phyloP scores from a whole-genome alignment of 2,113 vertebrate genomes.

The Triplophysa tibetana region DNA sequence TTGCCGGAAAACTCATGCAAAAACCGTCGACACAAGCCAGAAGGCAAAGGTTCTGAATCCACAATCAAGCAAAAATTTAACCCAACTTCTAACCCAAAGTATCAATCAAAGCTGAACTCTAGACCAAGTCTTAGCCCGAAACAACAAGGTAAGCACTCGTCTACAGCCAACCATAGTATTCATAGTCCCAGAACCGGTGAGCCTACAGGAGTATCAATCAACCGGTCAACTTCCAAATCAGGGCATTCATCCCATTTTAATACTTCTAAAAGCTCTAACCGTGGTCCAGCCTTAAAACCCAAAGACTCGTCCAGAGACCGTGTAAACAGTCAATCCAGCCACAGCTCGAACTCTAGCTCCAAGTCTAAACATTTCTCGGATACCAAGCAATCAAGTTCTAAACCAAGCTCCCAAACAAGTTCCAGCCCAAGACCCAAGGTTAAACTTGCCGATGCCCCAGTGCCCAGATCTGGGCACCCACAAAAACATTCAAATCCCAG shows the following conservation, averaged over 20 bases:
- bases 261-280: conserved; percentile 35
- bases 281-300: conserved; percentile 49
- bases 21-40: conserved; percentile 31
- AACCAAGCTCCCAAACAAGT: conserved; percentile 45
- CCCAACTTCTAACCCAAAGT: conserved; percentile 28
- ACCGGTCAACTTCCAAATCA: conserved; percentile 55
- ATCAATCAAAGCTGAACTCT: conserved; percentile 45
- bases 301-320: conserved; percentile 53
- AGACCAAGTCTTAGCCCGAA: conserved; percentile 48
- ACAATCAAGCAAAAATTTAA: conserved; percentile 58
- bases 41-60: conserved; percentile 50
- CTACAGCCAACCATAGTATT: conserved; percentile 53
- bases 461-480: conserved; percentile 42
- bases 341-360: conserved; percentile 39
- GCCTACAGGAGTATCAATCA: conserved; percentile 26
- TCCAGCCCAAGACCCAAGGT: conserved; percentile 51
- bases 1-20: conserved; percentile 22
- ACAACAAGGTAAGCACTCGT: conserved; percentile 56
- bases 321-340: conserved; percentile 43
- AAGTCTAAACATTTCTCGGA: conserved; percentile 13
- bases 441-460: conserved; percentile 55
- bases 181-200: conserved; percentile 38
- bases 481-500: conserved; percentile 59
- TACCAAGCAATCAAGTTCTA: conserved; percentile 26
- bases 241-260: conserved; percentile 47